Percentiles rank a stretch among this genome's conserved stretches.
Evolutionary conservation across 2,113 vertebrate species (phyloP).

Genomic region (Ciconia stormi): DNA sequence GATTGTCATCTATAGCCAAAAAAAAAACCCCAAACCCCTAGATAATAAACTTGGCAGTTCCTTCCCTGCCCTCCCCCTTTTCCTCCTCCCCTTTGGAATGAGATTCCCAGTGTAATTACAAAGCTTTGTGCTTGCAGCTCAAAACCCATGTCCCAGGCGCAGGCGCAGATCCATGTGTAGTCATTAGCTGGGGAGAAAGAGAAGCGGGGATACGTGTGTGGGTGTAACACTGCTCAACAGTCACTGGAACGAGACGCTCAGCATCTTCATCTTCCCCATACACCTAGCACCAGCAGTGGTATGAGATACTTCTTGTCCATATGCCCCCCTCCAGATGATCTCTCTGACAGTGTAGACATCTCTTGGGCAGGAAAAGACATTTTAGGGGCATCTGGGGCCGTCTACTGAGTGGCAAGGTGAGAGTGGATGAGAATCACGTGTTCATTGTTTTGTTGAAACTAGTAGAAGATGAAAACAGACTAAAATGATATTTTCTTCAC

Average conservation of each 20-base stretch:
- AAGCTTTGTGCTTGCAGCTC: not conserved
- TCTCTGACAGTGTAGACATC: not conserved
- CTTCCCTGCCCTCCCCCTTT: not conserved
- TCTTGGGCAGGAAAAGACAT: not conserved
- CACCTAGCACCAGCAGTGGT: not conserved
- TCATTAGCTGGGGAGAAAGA: not conserved
- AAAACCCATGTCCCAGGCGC: not conserved
- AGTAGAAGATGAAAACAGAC: not conserved
- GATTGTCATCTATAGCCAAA: conserved; percentile 64
- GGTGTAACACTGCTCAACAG: not conserved
- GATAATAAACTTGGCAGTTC: conserved; percentile 22
- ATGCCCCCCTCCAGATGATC: not conserved
- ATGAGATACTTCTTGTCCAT: not conserved
- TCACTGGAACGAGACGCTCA: not conserved
- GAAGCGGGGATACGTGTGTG: not conserved
- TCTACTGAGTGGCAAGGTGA: not conserved
- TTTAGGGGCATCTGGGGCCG: not conserved
- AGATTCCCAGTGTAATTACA: not conserved
- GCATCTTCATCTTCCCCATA: not conserved
- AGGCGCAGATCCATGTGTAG: not conserved
- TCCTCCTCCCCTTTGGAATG: conserved; percentile 17
- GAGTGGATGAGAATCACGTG: not conserved
- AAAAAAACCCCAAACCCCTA: not conserved
- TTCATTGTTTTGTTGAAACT: not conserved
- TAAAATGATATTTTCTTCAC: not conserved